Evolutionary conservation across 2,888 invertebrate genomes (phyloP), one percentile per base, ranked within the genome.

Genomic region (Phaedon cochleariae): DNA sequence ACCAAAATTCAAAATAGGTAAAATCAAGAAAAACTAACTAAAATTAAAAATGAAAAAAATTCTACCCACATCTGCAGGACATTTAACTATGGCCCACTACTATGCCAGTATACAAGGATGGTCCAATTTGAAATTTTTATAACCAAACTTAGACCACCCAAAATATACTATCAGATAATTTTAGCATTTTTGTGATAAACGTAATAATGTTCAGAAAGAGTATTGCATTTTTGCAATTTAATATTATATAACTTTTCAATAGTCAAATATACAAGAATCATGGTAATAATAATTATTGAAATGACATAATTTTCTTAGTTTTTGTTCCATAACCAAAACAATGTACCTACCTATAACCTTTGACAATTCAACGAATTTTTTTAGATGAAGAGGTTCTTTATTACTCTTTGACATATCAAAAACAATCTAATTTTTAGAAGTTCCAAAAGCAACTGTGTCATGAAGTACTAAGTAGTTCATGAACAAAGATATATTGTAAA

Each of bases 401-500:
- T 41, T 15, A n/a, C 41, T 41, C 4, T n/a, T 41, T 6, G 6
- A 41, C 15, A n/a, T 41, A n/a, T 41, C 41, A n/a, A 41, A 41
- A 15, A 3, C 41, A 41, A n/a, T 34, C 29, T 7, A 10, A 12
- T 41, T 41, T 41, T n/a, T 41, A n/a, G 15, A 15, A n/a, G 3
- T 41, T 41, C 15, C n/a, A n/a, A 12, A 15, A 41, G 41, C 41
- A 41, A 41, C 3, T 3, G n/a, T n/a, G n/a, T n/a, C n/a, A n/a
- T n/a, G n/a, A 12, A 7, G 2, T 15, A 41, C 2, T 2, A n/a
- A 41, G 12, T 41, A 41, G n/a, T 10, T 34, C 2, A 10, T 34
- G 10, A 34, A 34, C 34, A 34, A 59, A 66, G 67, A 73, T 67
- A 68, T 65, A 67, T 55, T 75, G 76, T 76, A 76, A 74, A 74